phyloP scores from a whole-genome alignment of 1,140 invertebrate species.

The Pseudoatta argentina region DNA sequence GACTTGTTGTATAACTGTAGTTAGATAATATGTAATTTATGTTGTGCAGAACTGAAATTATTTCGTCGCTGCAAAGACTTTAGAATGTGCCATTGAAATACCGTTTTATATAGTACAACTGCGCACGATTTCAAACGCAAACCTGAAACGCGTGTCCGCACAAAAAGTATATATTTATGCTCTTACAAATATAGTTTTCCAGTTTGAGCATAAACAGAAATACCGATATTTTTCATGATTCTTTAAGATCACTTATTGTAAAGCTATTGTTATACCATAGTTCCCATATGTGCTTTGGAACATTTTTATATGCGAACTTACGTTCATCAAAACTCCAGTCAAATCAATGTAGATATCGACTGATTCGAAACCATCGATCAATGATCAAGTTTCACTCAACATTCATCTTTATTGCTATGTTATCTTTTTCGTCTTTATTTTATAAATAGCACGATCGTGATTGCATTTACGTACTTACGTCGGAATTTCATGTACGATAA shows the following conservation, averaged over 20 bases:
- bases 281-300: constrained; percentile 9
- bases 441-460: constrained; percentile 8
- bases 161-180: constrained; percentile 55
- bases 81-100: constrained; percentile 56
- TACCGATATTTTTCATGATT: constrained; percentile 54
- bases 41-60: constrained; percentile 28
- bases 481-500: constrained; percentile 5
- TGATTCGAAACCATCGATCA: constrained; percentile 3
- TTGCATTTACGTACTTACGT: constrained; percentile 2
- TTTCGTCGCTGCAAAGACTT: constrained; percentile 1
- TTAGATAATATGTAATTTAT: constrained; percentile 44
- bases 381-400: constrained; percentile 46
- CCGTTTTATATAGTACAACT: constrained; percentile 58
- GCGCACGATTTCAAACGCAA: constrained; percentile 45
- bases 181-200: constrained; percentile 47
- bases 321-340: constrained; percentile 28
- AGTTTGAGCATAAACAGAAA: constrained; percentile 40
- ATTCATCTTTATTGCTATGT: constrained; percentile 71
- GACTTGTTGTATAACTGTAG: constrained; percentile 18
- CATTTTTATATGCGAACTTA: constrained; percentile 27
- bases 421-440: constrained; percentile 58
- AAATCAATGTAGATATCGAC: constrained; percentile 30
- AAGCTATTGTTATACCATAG: constrained; percentile 47
- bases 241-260: constrained; percentile 49
- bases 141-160: constrained; percentile 21